These are phyloP conservation scores for Halocynthia aurantium DNA, from an alignment of 23 tunicate genomes.

Conservation along the genomic window DNA sequence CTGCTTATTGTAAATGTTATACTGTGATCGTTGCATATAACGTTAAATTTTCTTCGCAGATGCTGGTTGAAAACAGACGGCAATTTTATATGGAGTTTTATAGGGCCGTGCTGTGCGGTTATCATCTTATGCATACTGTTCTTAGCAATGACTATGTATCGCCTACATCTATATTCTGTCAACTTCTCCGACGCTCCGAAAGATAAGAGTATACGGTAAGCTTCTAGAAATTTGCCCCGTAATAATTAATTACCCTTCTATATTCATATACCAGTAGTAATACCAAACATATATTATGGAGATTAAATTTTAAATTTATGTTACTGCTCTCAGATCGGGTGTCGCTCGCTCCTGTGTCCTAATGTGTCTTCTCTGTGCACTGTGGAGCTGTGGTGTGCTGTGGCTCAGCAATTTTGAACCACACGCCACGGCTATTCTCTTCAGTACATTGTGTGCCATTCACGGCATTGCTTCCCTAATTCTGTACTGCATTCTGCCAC, in stretches of 20 bases:
- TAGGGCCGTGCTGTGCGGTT: slow-evolving; percentile 48
- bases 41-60: slow-evolving; percentile 19
- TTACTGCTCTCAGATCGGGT: slow-evolving; percentile 31
- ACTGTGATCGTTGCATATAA: not conserved
- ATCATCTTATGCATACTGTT: slow-evolving; percentile 30
- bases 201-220: slow-evolving; percentile 11
- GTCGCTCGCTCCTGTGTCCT: slow-evolving; percentile 46
- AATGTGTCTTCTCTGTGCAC: slow-evolving; percentile 37
- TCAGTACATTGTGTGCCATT: slow-evolving; percentile 38
- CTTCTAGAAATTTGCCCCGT: not conserved
- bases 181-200: slow-evolving; percentile 31
- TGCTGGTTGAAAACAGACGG: slow-evolving; percentile 63
- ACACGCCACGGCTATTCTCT: slow-evolving; percentile 47
- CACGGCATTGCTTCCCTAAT: slow-evolving; percentile 53
- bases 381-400: slow-evolving; percentile 73
- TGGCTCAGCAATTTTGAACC: slow-evolving; percentile 62
- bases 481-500: slow-evolving; percentile 39
- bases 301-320: not conserved
- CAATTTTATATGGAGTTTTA: slow-evolving; percentile 62
- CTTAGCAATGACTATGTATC: slow-evolving; percentile 29
- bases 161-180: slow-evolving; percentile 21
- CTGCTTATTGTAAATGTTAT: no score
- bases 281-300: not conserved
- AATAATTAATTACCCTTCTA: not conserved
- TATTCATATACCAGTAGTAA: not conserved